Base-by-base conservation (phyloP, 2,888 invertebrate species). In the Mesopsocus fuscifrons region DNA sequence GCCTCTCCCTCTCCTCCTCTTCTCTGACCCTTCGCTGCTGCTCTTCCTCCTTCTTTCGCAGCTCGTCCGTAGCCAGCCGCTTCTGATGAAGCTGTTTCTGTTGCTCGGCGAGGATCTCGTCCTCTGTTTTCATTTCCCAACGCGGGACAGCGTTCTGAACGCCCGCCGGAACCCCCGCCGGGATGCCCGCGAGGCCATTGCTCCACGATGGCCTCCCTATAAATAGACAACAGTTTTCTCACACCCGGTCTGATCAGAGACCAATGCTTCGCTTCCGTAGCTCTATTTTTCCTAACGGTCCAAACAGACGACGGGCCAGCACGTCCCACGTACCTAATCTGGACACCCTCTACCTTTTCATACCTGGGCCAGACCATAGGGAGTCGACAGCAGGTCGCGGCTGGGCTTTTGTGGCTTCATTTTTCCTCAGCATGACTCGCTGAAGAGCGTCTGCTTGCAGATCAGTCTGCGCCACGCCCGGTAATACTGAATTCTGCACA, bases 1-100 rank as follows among this genome's bases (percentile, higher is more conserved):
- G 59, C 34, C 54, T 67, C 49, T 59, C 67, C 53, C 50, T 63
- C 58, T 57, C 68, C 54, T 47, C 65, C 57, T 59, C 67, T 54
- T 57, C 65, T 54, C n/a, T n/a, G n/a, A n/a, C n/a, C n/a, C n/a
- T n/a, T 55, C 56, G 46, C 63, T 60, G 35, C 45, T 67, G 63
- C 41, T 67, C 57, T 45, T 59, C 54, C 47, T 67, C 65, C 46
- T 62, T 62, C 44, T 58, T 26, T 26, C 26, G 6, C 11, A 9
- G 8, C 26, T 26, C 26, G 8, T n/a, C n/a, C n/a, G n/a, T n/a
- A n/a, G n/a, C n/a, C n/a, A n/a, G n/a, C n/a, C n/a, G 3, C 33
- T 33, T 17, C 33, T 33, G 33, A 33, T 65, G 65, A 48, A 66
- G 67, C 41, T 61, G 57, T 50, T 67, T 66, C 21, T 47, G 49